Conservation (phyloP, 2,797 vertebrate species). For the Helostoma temminkii region DNA sequence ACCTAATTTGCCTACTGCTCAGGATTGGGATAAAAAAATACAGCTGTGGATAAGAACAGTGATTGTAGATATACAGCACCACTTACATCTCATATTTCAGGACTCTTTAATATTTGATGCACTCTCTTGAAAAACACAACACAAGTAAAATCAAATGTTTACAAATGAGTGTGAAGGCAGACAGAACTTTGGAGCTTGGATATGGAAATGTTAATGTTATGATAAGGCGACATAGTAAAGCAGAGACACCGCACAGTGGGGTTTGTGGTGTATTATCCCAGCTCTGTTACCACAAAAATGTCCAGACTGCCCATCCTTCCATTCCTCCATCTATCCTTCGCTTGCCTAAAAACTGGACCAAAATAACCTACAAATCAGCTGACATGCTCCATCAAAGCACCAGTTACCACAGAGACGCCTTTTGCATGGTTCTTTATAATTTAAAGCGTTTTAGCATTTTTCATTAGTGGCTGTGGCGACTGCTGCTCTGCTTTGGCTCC, state of each 20-base stretch:
- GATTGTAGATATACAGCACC: constrained; percentile 35
- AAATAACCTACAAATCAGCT: constrained; percentile 54
- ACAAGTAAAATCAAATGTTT: constrained; percentile 50
- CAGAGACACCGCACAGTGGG: background rate
- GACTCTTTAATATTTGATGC: constrained; percentile 68
- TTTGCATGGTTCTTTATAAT: constrained; percentile 28
- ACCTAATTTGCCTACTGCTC: constrained; percentile 38
- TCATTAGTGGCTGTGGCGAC: constrained; percentile 5
- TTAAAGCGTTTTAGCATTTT: constrained; percentile 38
- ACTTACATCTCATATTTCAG: constrained; percentile 35
- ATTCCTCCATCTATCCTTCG: constrained; percentile 2
- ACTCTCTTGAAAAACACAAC: constrained; percentile 35
- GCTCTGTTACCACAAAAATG: background rate
- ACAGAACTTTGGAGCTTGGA: constrained; percentile 29
- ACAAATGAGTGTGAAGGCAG: constrained; percentile 38
- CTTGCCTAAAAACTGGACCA: constrained; percentile 9
- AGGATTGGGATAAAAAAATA: constrained; percentile 40
- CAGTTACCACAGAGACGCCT: constrained; percentile 6
- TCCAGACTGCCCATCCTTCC: background rate
- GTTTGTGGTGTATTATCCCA: constrained; percentile 13
- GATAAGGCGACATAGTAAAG: background rate
- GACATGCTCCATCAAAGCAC: constrained; percentile 26
- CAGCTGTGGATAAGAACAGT: constrained; percentile 15
- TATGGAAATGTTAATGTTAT: constrained; percentile 11
- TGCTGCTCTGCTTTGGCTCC: constrained; percentile 20